Base-by-base conservation (phyloP, 2,797 vertebrate species). In the Acrocephalus scirpaceus region DNA sequence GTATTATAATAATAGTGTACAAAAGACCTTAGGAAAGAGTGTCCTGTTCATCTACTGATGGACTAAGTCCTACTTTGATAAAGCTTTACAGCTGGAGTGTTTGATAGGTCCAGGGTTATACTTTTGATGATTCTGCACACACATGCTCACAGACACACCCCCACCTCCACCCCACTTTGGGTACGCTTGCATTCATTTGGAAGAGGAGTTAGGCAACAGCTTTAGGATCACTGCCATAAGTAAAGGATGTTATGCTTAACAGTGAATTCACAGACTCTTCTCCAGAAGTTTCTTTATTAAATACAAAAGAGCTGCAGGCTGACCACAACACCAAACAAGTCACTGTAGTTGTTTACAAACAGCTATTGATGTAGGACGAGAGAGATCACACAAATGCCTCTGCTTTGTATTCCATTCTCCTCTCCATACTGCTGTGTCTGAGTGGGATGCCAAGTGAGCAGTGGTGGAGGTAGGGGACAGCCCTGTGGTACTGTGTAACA, bases 241-340 rank as follows among this genome's bases (percentile, higher is more conserved):
- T 29, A 64, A 74, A 34, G 40, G 79, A 88, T 22, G 23, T 91
- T 78, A 85, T 65, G 83, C 61, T 94, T 61, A 72, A 18, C 10
- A 95, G 64, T 94, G 67, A 96, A 96, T 64, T 81, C 94, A 95
- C 80, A 96, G 93, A 93, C 74, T 93, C 91, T 96, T 95, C 95
- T 96, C 67, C 95, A 94, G 66, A 96, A 95, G 78, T 93, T 96
- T 90, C 74, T 97, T 97, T 96, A 97, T 97, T 97, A 95, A 95
- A 91, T 85, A 95, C 74, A 95, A 64, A 75, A 76, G 86, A 66
- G 76, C 88, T 96, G 92, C 74, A 92, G 86, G 57, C 92, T 94
- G 90, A 90, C 90, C 91, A 83, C 79, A 96, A 89, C 64, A 82
- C 90, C 86, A 71, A 93, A 88, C 64, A 86, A 92, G 65, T 85